Conservation (phyloP, 92 coral and sea anemone genomes). For the Paramuricea clavata region DNA sequence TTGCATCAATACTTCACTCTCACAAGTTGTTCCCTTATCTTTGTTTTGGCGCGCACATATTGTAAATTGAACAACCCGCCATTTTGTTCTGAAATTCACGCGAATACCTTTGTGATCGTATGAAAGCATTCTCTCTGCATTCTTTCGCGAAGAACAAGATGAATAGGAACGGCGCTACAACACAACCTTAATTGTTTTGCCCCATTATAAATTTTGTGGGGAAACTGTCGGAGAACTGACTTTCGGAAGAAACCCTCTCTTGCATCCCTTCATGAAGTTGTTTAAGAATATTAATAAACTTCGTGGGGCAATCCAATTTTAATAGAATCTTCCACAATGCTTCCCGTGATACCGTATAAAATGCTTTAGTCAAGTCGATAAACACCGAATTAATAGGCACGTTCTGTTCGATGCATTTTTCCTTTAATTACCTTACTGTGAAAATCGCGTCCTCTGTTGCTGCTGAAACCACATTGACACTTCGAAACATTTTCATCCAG, state of each 20-base stretch:
- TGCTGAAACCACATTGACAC: too few relatives aligned
- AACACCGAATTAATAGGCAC: background rate
- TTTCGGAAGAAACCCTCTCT: background rate
- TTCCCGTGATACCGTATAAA: constrained; percentile 5
- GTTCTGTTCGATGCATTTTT: constrained; percentile 33
- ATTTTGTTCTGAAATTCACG: background rate
- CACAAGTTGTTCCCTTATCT: background rate
- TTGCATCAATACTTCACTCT: constrained; percentile 50
- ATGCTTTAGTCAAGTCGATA: constrained; percentile 44
- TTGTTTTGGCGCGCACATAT: background rate
- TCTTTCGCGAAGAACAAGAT: background rate
- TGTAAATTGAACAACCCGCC: background rate
- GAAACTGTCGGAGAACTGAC: background rate
- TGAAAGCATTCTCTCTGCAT: background rate
- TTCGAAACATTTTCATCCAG: constrained; percentile 6
- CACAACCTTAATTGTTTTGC: constrained; percentile 38
- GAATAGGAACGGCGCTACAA: constrained; percentile 29
- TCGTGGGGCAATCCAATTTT: background rate
- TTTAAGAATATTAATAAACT: background rate
- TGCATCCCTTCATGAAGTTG: background rate
- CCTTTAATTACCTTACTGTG: constrained; percentile 38
- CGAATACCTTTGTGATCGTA: background rate
- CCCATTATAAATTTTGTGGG: background rate
- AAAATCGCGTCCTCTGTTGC: constrained; percentile 46
- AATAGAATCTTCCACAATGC: background rate